Percentiles rank a stretch among this genome's conserved stretches.
phyloP scores from a whole-genome alignment of 2,888 invertebrate genomes.

The Pyralis farinalis region DNA sequence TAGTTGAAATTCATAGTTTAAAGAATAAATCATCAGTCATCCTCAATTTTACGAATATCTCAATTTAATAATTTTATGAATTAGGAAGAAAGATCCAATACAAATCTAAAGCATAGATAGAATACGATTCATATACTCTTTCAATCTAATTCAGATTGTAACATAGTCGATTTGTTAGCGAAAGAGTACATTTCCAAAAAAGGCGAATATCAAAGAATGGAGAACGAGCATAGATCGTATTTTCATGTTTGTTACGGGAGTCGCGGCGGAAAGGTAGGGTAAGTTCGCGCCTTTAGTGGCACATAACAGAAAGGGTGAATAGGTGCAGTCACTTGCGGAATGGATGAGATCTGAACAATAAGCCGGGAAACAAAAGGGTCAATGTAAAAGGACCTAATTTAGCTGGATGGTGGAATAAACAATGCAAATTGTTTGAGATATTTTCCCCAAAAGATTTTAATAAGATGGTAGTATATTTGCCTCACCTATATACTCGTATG shows the following conservation, averaged over 20 bases:
- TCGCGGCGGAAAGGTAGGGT: conserved; percentile 24
- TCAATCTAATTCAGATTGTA: background rate
- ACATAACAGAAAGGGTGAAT: conserved; percentile 23
- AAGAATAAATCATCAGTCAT: too few relatives aligned
- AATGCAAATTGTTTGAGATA: background rate
- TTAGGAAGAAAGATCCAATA: too few relatives aligned
- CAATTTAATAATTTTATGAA: too few relatives aligned
- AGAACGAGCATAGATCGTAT: conserved; percentile 20
- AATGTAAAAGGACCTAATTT: conserved; percentile 1
- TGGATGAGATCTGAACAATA: conserved; percentile 19
- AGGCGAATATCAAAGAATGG: conserved; percentile 28
- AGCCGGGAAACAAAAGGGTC: conserved; percentile 15
- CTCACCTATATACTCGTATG: too few relatives aligned
- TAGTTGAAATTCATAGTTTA: too few relatives aligned
- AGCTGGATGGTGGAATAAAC: background rate
- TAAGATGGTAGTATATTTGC: too few relatives aligned
- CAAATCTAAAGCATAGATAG: too few relatives aligned
- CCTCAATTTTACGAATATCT: too few relatives aligned
- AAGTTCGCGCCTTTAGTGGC: conserved; percentile 17
- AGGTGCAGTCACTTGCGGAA: conserved; percentile 23
- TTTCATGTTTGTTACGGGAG: conserved; percentile 36
- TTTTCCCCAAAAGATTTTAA: too few relatives aligned
- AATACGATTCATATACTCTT: too few relatives aligned
- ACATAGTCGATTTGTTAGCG: background rate
- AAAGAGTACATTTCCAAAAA: background rate